Evolutionary conservation across 2,113 vertebrate genomes (phyloP), one percentile per base, ranked within the genome.

Genomic region (Antennarius striatus): DNA sequence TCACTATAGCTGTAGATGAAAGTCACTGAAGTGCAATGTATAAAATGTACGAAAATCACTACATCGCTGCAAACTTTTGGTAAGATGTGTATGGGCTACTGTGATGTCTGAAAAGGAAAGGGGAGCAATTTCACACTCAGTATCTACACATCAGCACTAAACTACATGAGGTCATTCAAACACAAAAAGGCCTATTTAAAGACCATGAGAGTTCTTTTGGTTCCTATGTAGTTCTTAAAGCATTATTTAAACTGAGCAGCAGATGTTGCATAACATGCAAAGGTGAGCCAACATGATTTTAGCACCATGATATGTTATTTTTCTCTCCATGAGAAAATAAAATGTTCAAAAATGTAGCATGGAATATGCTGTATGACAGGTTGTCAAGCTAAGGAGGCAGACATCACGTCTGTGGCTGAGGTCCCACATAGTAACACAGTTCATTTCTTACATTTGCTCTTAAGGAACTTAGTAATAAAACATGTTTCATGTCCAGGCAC

Each of bases 1-100:
- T 93, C 90, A 68, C 91, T 94, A 86, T 17, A 77, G 79, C 79
- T 78, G 77, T 76, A 64, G 82, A 81, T 78, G 62, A 90, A 87
- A 86, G 85, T 89, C 84, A 84, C 82, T 82, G 67, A 81, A 83
- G 84, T 88, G 87, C 80, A 80, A 75, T 78, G 88, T 68, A 63
- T 84, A 85, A 86, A 82, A 80, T 80, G 68, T 64, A 77, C 64
- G 43, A 42, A 83, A 71, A 76, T 71, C 63, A 64, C 61, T 80
- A 10, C 39, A 22, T 22, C 22, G 2, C 32, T 36, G 32, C 32
- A 7, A 36, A 36, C 32, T 43, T 40, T 43, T 43, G 42, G 11
- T 43, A 11, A 43, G 42, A 12, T 8, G 3, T 43, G 7, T 43
- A 36, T 36, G 32, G 7, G 32, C 1, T 36, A 7, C 32, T 36